Evolutionary conservation across 2,888 invertebrate species (phyloP).

Genomic region (Drosophila stalkeri): DNA sequence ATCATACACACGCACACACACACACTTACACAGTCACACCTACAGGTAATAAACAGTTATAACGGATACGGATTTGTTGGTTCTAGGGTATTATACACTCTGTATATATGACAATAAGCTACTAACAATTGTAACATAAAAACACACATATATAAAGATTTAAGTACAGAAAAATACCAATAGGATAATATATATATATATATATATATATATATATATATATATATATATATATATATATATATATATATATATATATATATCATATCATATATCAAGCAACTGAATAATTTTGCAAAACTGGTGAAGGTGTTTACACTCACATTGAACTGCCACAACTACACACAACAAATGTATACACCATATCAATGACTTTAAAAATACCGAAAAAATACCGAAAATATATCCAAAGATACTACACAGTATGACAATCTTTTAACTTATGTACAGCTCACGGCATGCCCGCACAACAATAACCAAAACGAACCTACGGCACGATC

Average conservation of each 20-base stretch:
- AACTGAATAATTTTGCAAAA: constrained; percentile 38
- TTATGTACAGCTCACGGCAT: constrained; percentile 46
- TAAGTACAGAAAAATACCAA: constrained; percentile 39
- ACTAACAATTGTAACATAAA: constrained; percentile 54
- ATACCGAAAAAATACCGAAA: constrained; percentile 12
- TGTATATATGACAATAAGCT: constrained; percentile 59
- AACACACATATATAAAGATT: constrained; percentile 22
- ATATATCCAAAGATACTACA: background rate
- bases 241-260: constrained; percentile 29
- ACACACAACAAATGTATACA: constrained; percentile 15
- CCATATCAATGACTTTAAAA: background rate
- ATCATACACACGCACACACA: constrained; percentile 25
- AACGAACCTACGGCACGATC: constrained; percentile 17
- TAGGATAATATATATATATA: constrained; percentile 24
- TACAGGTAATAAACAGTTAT: constrained; percentile 17
- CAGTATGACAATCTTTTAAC: background rate
- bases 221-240: too few relatives aligned
- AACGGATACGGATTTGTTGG: constrained; percentile 43
- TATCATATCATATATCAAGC: constrained; percentile 28
- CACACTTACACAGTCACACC: constrained; percentile 11
- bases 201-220: too few relatives aligned
- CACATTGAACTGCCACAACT: constrained; percentile 24
- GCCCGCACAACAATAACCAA: constrained; percentile 17
- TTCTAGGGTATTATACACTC: constrained; percentile 51
- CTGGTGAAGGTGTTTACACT: constrained; percentile 48